Evolutionary conservation across 2,888 invertebrate genomes (phyloP).

Genomic region (Drosophila parthenogenetica): DNA sequence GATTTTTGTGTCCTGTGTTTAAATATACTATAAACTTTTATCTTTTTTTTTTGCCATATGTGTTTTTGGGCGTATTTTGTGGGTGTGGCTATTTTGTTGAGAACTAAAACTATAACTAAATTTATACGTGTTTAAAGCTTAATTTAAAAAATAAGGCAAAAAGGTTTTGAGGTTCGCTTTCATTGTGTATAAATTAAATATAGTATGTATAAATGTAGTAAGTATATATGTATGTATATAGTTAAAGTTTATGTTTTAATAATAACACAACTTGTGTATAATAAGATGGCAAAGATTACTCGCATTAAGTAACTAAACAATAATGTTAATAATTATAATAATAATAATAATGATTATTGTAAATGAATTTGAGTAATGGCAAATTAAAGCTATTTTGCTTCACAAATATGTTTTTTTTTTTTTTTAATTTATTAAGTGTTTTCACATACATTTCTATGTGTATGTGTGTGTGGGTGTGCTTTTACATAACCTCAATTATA

Average conservation of each 20-base stretch:
- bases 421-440: constrained; percentile 43
- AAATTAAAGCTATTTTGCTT: constrained; percentile 82
- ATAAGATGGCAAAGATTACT: constrained; percentile 69
- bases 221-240: constrained; percentile 9
- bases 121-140: constrained; percentile 60
- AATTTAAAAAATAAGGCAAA: constrained; percentile 75
- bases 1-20: constrained; percentile 39
- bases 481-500: constrained; percentile 66
- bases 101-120: constrained; percentile 62
- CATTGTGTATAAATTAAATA: constrained; percentile 54
- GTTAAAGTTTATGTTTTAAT: constrained; percentile 18
- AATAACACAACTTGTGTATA: constrained; percentile 49
- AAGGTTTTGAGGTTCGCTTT: constrained; percentile 65
- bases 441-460: constrained; percentile 20
- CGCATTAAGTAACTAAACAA: constrained; percentile 51
- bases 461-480: constrained; percentile 27
- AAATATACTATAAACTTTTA: constrained; percentile 28
- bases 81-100: constrained; percentile 59
- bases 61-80: constrained; percentile 40
- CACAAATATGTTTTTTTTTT: constrained; percentile 42
- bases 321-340: constrained; percentile 5
- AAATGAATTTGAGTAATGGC: constrained; percentile 73
- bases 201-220: constrained; percentile 5
- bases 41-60: constrained; percentile 20
- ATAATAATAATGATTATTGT: constrained; percentile 7